Evolutionary conservation across 2,797 vertebrate genomes (phyloP).

Genomic region (Trachurus trachurus): DNA sequence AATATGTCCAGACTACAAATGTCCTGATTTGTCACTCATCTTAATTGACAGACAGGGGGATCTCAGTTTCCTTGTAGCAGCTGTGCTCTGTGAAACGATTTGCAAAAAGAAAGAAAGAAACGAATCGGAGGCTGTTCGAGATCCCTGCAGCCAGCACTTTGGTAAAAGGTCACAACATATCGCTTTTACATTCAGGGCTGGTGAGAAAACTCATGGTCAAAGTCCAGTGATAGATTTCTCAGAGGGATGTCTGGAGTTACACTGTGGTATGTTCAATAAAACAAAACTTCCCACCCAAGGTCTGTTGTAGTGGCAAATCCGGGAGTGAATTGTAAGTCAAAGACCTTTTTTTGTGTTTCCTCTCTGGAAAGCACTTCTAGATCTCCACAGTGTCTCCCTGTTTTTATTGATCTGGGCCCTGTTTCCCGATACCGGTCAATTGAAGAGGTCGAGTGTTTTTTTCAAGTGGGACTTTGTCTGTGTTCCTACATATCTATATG

Average conservation of each 20-base stretch:
- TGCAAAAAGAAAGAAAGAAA: conserved; percentile 9
- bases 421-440: conserved; percentile 23
- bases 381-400: conserved; percentile 24
- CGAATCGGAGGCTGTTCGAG: conserved; percentile 22
- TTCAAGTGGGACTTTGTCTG: not conserved
- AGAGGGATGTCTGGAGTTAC: conserved; percentile 61
- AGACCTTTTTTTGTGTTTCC: conserved; percentile 33
- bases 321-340: conserved; percentile 24
- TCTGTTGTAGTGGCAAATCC: conserved; percentile 38
- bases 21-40: conserved; percentile 77
- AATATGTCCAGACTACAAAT: conserved; percentile 70
- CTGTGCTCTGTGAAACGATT: conserved; percentile 61
- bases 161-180: conserved; percentile 68
- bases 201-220: conserved; percentile 62
- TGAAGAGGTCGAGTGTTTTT: conserved; percentile 19
- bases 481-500: not conserved
- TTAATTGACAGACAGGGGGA: conserved; percentile 76
- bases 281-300: conserved; percentile 60
- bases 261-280: conserved; percentile 54
- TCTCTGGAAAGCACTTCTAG: conserved; percentile 46
- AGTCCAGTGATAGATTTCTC: conserved; percentile 71
- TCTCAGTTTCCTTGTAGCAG: conserved; percentile 57
- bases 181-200: conserved; percentile 65
- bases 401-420: conserved; percentile 50
- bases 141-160: conserved; percentile 49